These are phyloP conservation scores for Elysia chlorotica DNA, from an alignment of 1,140 invertebrate species.

Conservation along the genomic window DNA sequence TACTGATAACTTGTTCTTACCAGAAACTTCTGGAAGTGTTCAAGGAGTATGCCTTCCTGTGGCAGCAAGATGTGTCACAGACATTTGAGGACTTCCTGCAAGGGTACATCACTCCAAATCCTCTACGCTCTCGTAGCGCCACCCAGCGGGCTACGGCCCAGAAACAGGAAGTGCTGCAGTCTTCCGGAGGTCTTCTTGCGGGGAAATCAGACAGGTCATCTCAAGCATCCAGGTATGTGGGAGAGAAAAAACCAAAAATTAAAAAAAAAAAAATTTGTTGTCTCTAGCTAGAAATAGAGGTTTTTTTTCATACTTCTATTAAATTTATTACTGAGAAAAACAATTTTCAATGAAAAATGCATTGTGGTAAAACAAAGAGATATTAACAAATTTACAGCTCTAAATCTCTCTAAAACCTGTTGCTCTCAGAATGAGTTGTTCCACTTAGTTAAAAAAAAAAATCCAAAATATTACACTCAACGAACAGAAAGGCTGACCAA, in stretches of 20 bases:
- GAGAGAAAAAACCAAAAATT: too few relatives aligned
- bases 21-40: conserved; percentile 55
- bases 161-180: conserved; percentile 27
- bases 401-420: too few relatives aligned
- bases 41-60: conserved; percentile 57
- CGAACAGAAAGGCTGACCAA: neutral
- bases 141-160: conserved; percentile 32
- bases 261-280: too few relatives aligned
- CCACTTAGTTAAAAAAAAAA: too few relatives aligned
- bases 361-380: too few relatives aligned
- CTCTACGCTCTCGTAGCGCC: conserved; percentile 37
- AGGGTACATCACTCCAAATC: conserved; percentile 54
- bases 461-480: too few relatives aligned
- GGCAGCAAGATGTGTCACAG: conserved; percentile 59
- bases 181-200: conserved; percentile 8
- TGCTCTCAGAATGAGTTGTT: too few relatives aligned
- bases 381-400: too few relatives aligned
- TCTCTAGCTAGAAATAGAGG: too few relatives aligned
- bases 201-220: conserved; percentile 37
- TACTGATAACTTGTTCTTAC: conserved; percentile 4
- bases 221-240: conserved; percentile 43
- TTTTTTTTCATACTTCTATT: too few relatives aligned
- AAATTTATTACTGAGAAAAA: too few relatives aligned
- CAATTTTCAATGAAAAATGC: too few relatives aligned
- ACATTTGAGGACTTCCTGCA: conserved; percentile 58